Conservation (phyloP, 2,888 invertebrate genomes). For the Parelbella ahira region DNA sequence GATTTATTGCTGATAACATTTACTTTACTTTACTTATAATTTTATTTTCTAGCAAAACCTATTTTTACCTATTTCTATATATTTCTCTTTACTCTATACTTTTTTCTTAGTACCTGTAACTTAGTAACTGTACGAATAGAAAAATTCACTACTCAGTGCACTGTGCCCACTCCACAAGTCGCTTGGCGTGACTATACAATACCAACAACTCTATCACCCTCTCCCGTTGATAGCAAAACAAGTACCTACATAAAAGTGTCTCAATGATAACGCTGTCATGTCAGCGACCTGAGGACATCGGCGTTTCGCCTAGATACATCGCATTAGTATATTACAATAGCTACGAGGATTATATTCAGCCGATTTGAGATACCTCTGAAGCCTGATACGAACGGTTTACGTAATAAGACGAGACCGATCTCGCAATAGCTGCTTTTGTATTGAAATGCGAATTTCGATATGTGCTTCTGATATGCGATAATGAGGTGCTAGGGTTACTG, state of each 20-base stretch:
- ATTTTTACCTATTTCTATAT: too few relatives aligned
- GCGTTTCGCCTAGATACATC: slow-evolving; percentile 59
- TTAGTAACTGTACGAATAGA: too few relatives aligned
- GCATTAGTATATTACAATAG: slow-evolving; percentile 49
- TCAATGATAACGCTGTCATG: slow-evolving; percentile 35
- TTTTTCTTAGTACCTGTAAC: too few relatives aligned
- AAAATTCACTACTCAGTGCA: too few relatives aligned
- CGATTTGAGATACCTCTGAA: slow-evolving; percentile 40
- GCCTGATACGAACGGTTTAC: slow-evolving; percentile 20
- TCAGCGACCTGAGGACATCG: slow-evolving; percentile 52
- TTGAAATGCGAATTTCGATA: slow-evolving; percentile 13
- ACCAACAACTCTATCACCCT: too few relatives aligned
- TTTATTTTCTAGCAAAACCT: too few relatives aligned
- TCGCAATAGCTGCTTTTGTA: slow-evolving; percentile 10
- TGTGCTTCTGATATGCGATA: slow-evolving; percentile 2
- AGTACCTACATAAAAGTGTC: not conserved
- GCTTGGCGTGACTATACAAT: too few relatives aligned
- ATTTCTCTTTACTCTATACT: too few relatives aligned
- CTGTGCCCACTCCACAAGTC: too few relatives aligned
- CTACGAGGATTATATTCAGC: slow-evolving; percentile 39
- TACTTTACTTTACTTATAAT: too few relatives aligned
- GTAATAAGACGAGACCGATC: slow-evolving; percentile 23
- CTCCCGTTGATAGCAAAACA: not conserved
- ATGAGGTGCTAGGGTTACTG: not conserved
- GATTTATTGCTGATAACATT: too few relatives aligned